These are phyloP conservation scores for Phalera bucephala DNA, from an alignment of 2,888 invertebrate genomes.

Conservation along the genomic window DNA sequence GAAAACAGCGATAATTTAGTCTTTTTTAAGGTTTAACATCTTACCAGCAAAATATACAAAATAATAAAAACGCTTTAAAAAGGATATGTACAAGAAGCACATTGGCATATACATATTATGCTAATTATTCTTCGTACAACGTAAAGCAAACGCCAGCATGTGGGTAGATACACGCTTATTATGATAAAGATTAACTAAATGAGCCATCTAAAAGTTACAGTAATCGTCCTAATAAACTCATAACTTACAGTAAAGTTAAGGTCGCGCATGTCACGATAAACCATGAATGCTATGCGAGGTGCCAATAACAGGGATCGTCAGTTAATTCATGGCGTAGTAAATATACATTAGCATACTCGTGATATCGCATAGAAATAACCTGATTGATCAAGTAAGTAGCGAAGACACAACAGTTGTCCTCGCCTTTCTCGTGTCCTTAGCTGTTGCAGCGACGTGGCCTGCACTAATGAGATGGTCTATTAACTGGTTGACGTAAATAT, in stretches of 20 bases:
- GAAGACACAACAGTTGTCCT: conserved; percentile 41
- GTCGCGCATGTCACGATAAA: conserved; percentile 27
- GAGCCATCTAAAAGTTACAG: too few species aligned
- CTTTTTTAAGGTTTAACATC: too few species aligned
- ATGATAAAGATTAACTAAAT: too few species aligned
- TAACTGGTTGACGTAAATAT: conserved; percentile 70
- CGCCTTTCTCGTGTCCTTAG: conserved; percentile 64
- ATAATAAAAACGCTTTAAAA: too few species aligned
- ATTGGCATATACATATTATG: too few species aligned
- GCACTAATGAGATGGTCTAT: conserved; percentile 73
- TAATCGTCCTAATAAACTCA: conserved; percentile 18
- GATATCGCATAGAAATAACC: conserved; percentile 55
- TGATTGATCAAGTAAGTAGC: conserved; percentile 45
- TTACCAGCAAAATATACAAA: too few species aligned
- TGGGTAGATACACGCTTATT: too few species aligned
- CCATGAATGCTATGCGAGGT: conserved; percentile 40
- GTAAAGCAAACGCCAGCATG: too few species aligned
- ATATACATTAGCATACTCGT: conserved; percentile 56
- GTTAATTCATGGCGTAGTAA: conserved; percentile 48
- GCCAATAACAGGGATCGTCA: conserved; percentile 47
- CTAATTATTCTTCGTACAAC: too few species aligned
- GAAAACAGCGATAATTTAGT: too few species aligned
- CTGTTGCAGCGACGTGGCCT: conserved; percentile 62
- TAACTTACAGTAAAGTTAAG: conserved; percentile 32
- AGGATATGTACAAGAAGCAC: too few species aligned